phyloP scores from a whole-genome alignment of 2,113 vertebrate genomes.

The Carassius auratus region DNA sequence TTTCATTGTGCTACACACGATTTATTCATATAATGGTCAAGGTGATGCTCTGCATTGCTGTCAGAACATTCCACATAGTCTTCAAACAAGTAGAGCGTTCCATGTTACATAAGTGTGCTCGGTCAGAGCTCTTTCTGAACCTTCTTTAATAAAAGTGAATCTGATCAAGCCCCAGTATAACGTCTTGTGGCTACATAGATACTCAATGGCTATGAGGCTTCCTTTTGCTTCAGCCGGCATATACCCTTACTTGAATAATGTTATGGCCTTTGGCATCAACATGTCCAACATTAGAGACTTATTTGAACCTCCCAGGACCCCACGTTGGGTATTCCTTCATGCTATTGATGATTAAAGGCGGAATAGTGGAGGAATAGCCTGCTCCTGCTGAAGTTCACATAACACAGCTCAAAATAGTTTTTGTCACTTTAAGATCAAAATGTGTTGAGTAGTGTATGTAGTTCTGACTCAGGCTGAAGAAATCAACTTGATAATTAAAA shows the following conservation, averaged over 20 bases:
- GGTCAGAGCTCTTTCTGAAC: background rate
- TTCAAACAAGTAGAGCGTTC: background rate
- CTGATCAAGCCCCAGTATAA: background rate
- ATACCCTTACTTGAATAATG: background rate
- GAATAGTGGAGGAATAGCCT: background rate
- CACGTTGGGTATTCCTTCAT: background rate
- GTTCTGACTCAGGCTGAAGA: background rate
- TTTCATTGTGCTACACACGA: background rate
- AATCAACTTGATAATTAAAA: background rate
- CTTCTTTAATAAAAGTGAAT: background rate
- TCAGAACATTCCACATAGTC: background rate
- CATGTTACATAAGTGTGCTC: slow-evolving; percentile 11
- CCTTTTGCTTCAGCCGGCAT: background rate
- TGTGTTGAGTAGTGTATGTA: background rate
- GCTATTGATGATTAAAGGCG: background rate
- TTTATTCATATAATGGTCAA: background rate
- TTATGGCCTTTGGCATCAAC: slow-evolving; percentile 25
- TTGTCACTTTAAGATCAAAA: slow-evolving; percentile 9
- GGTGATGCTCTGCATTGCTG: background rate
- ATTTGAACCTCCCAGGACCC: slow-evolving; percentile 4
- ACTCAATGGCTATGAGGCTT: background rate
- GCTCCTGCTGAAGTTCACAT: background rate
- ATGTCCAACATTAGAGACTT: slow-evolving; percentile 3
- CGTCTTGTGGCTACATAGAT: background rate
- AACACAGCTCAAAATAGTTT: background rate